Conservation (phyloP, 2,888 invertebrate genomes). For the Bibio marci region DNA sequence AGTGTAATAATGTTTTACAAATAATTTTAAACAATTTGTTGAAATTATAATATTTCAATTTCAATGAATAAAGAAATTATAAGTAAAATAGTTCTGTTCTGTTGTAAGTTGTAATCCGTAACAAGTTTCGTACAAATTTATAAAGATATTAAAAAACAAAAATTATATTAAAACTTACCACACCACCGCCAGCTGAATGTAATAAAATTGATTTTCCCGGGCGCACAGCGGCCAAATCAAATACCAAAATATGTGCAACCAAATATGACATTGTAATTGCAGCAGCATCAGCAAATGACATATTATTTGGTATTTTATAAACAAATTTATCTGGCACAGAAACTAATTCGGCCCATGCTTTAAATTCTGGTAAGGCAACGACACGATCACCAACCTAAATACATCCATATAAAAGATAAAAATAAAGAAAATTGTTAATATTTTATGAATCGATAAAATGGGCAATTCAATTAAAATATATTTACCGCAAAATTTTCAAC, state of each 20-base stretch:
- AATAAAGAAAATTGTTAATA: not conserved
- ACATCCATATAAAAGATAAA: slow-evolving; percentile 10
- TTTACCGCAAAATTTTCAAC: slow-evolving; percentile 61
- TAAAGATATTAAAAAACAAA: no score
- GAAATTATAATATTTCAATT: no score
- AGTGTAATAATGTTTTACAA: no score
- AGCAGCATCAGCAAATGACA: slow-evolving; percentile 63
- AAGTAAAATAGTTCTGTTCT: no score
- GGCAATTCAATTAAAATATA: slow-evolving; percentile 5
- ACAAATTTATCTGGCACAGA: slow-evolving; percentile 64
- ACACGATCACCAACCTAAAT: slow-evolving; percentile 61
- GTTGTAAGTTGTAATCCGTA: no score
- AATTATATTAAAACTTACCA: slow-evolving; percentile 46
- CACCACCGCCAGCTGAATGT: slow-evolving; percentile 76
- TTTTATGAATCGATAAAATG: not conserved
- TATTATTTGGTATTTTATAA: slow-evolving; percentile 55
- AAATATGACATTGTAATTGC: slow-evolving; percentile 76
- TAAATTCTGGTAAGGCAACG: slow-evolving; percentile 67
- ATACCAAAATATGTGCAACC: slow-evolving; percentile 69
- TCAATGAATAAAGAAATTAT: no score
- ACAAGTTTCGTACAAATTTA: no score
- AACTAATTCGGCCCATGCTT: slow-evolving; percentile 75
- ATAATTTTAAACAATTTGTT: no score
- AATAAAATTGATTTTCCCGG: slow-evolving; percentile 66
- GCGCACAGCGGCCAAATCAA: slow-evolving; percentile 62